phyloP scores from a whole-genome alignment of 2,113 vertebrate genomes.

The Zootoca vivipara region DNA sequence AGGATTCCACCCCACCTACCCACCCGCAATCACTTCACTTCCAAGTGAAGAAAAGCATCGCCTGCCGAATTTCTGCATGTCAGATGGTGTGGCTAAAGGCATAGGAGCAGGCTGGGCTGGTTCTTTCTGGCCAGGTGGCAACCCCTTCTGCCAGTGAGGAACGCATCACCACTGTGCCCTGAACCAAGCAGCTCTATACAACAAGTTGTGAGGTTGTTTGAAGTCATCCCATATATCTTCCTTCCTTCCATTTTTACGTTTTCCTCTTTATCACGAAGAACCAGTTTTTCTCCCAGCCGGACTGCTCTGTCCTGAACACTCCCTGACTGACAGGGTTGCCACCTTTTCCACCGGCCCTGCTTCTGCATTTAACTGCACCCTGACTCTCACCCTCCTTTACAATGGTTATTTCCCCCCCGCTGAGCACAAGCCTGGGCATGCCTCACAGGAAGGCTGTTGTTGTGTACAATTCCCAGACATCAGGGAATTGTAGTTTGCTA shows the following conservation, averaged over 20 bases:
- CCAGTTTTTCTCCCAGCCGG: background rate
- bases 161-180: background rate
- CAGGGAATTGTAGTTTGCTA: too few relatives aligned
- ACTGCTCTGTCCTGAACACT: background rate
- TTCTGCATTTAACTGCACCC: background rate
- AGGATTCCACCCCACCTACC: too few relatives aligned
- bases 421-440: background rate
- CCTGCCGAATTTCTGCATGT: background rate
- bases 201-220: background rate
- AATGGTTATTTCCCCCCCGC: background rate
- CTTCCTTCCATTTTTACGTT: background rate
- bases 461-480: too few relatives aligned
- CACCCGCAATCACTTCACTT: background rate
- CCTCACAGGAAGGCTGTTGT: background rate
- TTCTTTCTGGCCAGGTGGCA: background rate
- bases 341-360: background rate
- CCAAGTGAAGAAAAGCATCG: background rate
- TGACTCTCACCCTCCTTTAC: background rate
- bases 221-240: background rate
- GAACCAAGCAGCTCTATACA: background rate
- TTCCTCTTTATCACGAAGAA: too few relatives aligned
- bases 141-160: background rate
- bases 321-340: background rate
- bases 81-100: background rate
- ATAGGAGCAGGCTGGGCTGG: background rate